These are phyloP conservation scores for Motacilla alba DNA, from an alignment of 2,113 vertebrate genomes.

Conservation along the genomic window DNA sequence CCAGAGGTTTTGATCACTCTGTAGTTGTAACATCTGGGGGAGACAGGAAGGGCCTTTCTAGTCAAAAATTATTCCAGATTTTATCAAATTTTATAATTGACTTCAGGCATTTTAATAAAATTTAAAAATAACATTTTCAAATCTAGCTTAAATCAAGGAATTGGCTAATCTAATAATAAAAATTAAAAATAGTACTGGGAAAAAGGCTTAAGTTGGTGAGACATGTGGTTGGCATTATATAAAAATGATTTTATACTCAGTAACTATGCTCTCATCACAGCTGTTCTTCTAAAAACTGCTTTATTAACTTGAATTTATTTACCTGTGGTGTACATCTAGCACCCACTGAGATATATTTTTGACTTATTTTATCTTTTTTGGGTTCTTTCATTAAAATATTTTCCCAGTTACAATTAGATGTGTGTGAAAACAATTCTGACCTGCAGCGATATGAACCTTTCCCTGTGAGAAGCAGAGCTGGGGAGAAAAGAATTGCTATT, in stretches of 20 bases:
- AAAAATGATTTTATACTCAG: neutral
- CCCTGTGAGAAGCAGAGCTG: neutral
- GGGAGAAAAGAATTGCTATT: neutral
- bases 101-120: neutral
- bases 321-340: neutral
- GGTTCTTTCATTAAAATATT: neutral
- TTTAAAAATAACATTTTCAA: neutral
- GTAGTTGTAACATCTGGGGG: neutral
- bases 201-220: neutral
- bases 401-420: neutral
- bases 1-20: neutral
- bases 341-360: neutral
- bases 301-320: neutral
- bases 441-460: neutral
- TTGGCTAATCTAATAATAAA: neutral
- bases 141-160: neutral
- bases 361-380: neutral
- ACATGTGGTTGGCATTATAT: neutral
- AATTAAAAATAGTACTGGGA: neutral
- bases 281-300: neutral
- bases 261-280: neutral
- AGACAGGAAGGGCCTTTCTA: neutral
- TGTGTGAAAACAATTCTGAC: neutral
- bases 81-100: neutral
- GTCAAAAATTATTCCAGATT: neutral